A percentile compares a stretch with the other conserved stretches of the same genome.
Evolutionary conservation across 2,113 vertebrate genomes (phyloP).

Genomic region (Sylvilagus bachmani): DNA sequence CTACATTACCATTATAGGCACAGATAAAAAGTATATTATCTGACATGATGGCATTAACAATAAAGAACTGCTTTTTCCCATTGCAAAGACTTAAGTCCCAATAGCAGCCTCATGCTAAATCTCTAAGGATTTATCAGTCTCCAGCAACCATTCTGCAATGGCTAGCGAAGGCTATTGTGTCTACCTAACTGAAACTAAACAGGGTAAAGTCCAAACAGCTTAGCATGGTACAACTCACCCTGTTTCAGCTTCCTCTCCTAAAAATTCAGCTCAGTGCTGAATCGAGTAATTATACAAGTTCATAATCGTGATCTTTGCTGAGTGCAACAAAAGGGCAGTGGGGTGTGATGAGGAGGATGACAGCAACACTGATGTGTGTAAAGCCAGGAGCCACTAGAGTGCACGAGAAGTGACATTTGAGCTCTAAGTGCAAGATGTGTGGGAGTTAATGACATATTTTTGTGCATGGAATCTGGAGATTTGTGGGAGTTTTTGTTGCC

Average conservation of each 20-base stretch:
- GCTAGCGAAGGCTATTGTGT: constrained; percentile 10
- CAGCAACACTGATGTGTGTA: rapidly evolving
- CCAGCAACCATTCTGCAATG: constrained; percentile 13
- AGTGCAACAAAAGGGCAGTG: background rate
- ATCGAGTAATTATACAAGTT: background rate
- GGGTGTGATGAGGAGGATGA: background rate
- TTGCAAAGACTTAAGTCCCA: constrained; percentile 51
- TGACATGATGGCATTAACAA: constrained; percentile 80
- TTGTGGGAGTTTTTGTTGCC: background rate
- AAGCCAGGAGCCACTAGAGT: too few species aligned
- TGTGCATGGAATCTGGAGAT: background rate
- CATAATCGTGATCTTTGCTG: background rate
- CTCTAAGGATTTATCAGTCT: constrained; percentile 68
- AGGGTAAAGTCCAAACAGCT: background rate
- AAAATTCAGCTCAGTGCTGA: background rate
- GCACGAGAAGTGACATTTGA: background rate
- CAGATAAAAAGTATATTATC: constrained; percentile 83
- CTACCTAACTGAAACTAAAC: background rate
- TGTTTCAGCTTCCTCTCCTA: background rate
- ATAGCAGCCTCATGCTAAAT: constrained; percentile 52
- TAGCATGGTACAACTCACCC: background rate
- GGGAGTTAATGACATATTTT: background rate
- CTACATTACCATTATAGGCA: constrained; percentile 85
- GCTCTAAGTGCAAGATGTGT: background rate
- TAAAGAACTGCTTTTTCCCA: constrained; percentile 73